Conservation (phyloP, 92 coral and sea anemone species). For the Bergia puertoricense region DNA sequence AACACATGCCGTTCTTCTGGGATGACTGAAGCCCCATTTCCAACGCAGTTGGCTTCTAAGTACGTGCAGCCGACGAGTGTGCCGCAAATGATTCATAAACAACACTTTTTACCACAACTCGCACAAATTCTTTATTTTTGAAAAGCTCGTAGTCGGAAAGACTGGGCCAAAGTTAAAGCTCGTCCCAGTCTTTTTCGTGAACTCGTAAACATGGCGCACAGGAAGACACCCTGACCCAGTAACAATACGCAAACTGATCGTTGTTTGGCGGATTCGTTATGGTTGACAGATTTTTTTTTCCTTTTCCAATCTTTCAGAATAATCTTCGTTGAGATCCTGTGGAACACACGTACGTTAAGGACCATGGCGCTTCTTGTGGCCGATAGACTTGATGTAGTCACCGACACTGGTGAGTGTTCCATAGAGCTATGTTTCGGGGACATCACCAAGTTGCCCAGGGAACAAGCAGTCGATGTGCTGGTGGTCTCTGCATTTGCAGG, state of each 20-base stretch:
- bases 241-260: background rate
- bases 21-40: conserved; percentile 1
- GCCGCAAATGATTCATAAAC: conserved; percentile 41
- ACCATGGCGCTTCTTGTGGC: conserved; percentile 55
- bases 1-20: background rate
- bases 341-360: background rate
- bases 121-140: no score
- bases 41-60: conserved; percentile 28
- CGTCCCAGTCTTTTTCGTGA: background rate
- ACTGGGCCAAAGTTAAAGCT: background rate
- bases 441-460: conserved; percentile 74
- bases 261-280: no score
- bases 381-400: conserved; percentile 59
- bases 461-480: conserved; percentile 89
- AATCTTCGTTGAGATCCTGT: background rate
- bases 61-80: conserved; percentile 36
- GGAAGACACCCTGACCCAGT: no score
- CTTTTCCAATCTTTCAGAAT: background rate
- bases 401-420: conserved; percentile 80
- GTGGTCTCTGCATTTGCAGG: conserved; percentile 97
- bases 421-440: conserved; percentile 94
- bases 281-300: background rate
- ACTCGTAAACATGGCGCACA: background rate
- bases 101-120: background rate
- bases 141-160: background rate